Conservation (phyloP, 2,888 invertebrate species). For the Hydroisotoma schaefferi region DNA sequence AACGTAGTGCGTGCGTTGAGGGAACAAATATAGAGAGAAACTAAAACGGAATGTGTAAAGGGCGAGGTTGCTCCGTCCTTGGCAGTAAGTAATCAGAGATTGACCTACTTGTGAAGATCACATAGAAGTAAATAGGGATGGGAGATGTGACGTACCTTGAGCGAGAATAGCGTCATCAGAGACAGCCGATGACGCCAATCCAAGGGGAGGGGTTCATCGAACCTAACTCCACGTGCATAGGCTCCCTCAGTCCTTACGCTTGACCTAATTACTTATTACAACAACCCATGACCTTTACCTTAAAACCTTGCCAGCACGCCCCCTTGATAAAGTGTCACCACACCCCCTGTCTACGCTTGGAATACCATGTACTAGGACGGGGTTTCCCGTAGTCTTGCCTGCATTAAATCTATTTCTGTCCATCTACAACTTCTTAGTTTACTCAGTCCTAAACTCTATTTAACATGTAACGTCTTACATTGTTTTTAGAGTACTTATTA, state of each 20-base stretch:
- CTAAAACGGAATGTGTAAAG: not conserved
- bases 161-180: slow-evolving; percentile 46
- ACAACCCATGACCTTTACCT: no score
- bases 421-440: no score
- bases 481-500: no score
- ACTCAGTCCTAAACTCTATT: no score
- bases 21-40: not conserved
- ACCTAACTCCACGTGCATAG: slow-evolving; percentile 36
- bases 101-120: slow-evolving; percentile 43
- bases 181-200: slow-evolving; percentile 48
- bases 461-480: no score
- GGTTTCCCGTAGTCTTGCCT: no score
- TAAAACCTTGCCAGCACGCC: no score
- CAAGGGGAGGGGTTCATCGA: slow-evolving; percentile 45
- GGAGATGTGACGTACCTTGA: slow-evolving; percentile 36
- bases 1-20: slow-evolving; percentile 7
- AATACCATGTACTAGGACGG: no score
- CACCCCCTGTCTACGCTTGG: no score
- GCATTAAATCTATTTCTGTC: no score
- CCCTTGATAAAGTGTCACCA: no score
- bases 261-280: no score
- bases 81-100: slow-evolving; percentile 47
- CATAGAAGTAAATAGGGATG: slow-evolving; percentile 10
- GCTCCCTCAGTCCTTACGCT: slow-evolving; percentile 23
- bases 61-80: slow-evolving; percentile 40